phyloP scores from a whole-genome alignment of 2,888 invertebrate species.

The Rotaria magnacalcarata region DNA sequence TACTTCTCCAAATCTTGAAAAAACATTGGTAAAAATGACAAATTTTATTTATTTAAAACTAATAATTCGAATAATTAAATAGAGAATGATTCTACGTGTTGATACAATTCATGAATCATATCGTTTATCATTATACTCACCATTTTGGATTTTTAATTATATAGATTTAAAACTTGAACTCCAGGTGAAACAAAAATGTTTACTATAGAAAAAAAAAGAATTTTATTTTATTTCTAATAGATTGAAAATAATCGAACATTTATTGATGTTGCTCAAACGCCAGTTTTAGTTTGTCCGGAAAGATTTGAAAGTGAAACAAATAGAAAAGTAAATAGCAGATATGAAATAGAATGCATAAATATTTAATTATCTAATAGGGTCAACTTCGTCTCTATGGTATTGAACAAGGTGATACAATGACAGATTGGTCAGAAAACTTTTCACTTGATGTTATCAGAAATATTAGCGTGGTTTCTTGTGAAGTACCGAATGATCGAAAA shows the following conservation, averaged over 20 bases:
- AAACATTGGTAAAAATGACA: background rate
- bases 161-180: constrained; percentile 36
- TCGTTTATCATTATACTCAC: constrained; percentile 38
- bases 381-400: constrained; percentile 5
- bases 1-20: background rate
- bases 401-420: constrained; percentile 53
- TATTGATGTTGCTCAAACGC: background rate
- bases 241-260: background rate
- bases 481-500: constrained; percentile 50
- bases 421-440: constrained; percentile 95
- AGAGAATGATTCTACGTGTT: constrained; percentile 27
- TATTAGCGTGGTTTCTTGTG: constrained; percentile 71
- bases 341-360: background rate
- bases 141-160: constrained; percentile 45
- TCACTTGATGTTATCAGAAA: constrained; percentile 96
- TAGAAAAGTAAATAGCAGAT: background rate
- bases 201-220: background rate
- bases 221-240: background rate
- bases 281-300: constrained; percentile 32
- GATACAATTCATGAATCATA: background rate
- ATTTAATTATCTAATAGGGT: background rate
- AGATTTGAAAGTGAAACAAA: background rate
- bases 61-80: no score
- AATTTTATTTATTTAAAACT: no score
- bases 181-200: background rate